These are phyloP conservation scores for Sycophila texana DNA, from an alignment of 2,888 invertebrate genomes.

Conservation along the genomic window DNA sequence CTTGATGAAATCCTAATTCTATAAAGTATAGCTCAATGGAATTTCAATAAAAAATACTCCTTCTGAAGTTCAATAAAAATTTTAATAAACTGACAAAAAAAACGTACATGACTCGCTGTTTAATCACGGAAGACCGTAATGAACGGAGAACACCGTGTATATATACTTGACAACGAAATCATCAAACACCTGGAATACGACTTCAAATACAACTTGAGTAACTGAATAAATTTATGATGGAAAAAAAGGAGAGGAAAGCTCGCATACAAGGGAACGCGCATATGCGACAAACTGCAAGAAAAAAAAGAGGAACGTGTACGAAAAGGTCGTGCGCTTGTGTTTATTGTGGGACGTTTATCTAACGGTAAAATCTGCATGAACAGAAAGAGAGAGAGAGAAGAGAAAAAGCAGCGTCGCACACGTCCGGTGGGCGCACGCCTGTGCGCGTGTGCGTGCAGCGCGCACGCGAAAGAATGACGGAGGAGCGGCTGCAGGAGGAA, in stretches of 20 bases:
- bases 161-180: too few relatives aligned
- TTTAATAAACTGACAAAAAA: too few relatives aligned
- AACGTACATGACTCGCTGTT: too few relatives aligned
- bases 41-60: too few relatives aligned
- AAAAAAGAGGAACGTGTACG: not conserved
- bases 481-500: slow-evolving; percentile 29
- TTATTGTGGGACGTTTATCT: slow-evolving; percentile 42
- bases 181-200: too few relatives aligned
- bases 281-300: not conserved
- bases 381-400: not conserved
- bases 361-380: slow-evolving; percentile 53
- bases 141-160: too few relatives aligned
- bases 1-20: too few relatives aligned
- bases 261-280: not conserved
- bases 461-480: slow-evolving; percentile 43
- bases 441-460: slow-evolving; percentile 4
- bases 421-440: slow-evolving; percentile 45
- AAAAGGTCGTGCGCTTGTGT: slow-evolving; percentile 22
- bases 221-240: too few relatives aligned
- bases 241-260: not conserved
- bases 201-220: too few relatives aligned
- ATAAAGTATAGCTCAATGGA: too few relatives aligned
- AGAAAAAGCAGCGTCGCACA: slow-evolving; percentile 6
- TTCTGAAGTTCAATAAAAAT: too few relatives aligned
- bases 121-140: too few relatives aligned